Percentiles rank a stretch among this genome's conserved stretches.
These are phyloP conservation scores for Cydia splendana DNA, from an alignment of 1,140 invertebrate species.

Conservation along the genomic window DNA sequence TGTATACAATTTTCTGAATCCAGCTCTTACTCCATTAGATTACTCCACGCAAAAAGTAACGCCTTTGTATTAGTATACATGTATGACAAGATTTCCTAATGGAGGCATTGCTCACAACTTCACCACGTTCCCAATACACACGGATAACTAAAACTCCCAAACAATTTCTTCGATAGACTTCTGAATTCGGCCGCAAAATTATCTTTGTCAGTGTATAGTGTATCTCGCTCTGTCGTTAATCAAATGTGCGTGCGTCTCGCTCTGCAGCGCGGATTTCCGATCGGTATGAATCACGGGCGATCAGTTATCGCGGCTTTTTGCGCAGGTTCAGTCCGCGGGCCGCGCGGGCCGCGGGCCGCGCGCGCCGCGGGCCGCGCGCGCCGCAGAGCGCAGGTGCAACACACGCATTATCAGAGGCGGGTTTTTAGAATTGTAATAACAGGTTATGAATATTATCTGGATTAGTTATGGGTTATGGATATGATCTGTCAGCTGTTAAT, in stretches of 20 bases:
- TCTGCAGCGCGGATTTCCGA: conserved; percentile 16
- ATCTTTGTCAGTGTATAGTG: not conserved
- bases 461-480: too few species aligned
- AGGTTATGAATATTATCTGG: too few species aligned
- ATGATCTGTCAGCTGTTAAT: too few species aligned
- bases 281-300: conserved; percentile 18
- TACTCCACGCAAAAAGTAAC: not conserved
- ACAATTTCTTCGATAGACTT: not conserved
- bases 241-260: not conserved
- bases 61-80: conserved; percentile 26
- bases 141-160: not conserved
- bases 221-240: not conserved
- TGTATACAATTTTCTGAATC: too few species aligned
- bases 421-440: too few species aligned
- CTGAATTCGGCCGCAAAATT: not conserved
- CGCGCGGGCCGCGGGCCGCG: too few species aligned
- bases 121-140: not conserved
- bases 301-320: conserved; percentile 22
- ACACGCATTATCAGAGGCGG: too few species aligned
- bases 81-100: conserved; percentile 20
- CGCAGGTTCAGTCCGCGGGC: not conserved
- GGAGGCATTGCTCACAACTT: not conserved
- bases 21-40: not conserved
- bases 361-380: too few species aligned
- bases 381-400: not conserved